Evolutionary conservation across 2,888 invertebrate genomes (phyloP).

Genomic region (Nymphalis c-album): DNA sequence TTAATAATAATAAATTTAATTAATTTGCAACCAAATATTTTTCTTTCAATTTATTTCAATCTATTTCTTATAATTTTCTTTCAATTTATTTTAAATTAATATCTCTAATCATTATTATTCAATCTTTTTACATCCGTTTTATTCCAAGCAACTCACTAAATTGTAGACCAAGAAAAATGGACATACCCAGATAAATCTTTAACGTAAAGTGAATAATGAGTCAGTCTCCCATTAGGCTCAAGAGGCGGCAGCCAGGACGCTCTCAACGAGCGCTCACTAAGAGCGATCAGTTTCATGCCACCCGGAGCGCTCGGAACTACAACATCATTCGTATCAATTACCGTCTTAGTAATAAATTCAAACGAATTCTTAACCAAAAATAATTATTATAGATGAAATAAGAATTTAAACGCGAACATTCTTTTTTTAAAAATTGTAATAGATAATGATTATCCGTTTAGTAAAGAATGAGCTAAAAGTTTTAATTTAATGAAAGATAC

Average conservation of each 20-base stretch:
- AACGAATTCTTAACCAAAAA: too few species aligned
- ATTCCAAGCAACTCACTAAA: background rate
- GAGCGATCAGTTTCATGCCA: constrained; percentile 90
- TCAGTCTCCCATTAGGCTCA: constrained; percentile 90
- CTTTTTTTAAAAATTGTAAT: too few species aligned
- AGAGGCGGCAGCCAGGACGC: constrained; percentile 92
- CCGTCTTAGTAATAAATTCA: background rate
- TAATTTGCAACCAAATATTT: too few species aligned
- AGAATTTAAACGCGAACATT: background rate
- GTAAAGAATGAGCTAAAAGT: background rate
- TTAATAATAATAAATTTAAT: too few species aligned
- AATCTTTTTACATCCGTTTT: background rate
- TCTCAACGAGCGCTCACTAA: constrained; percentile 90
- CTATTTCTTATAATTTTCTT: too few species aligned
- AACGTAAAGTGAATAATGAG: constrained; percentile 89
- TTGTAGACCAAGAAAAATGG: background rate
- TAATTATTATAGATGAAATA: background rate
- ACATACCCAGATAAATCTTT: constrained; percentile 85
- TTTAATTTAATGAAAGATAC: constrained; percentile 27
- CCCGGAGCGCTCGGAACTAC: constrained; percentile 92
- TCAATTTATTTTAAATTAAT: too few species aligned
- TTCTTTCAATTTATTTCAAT: too few species aligned
- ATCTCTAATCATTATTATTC: too few species aligned
- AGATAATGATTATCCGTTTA: background rate
- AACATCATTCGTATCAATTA: constrained; percentile 24